phyloP scores from a whole-genome alignment of 2,888 invertebrate genomes.

The Andrena trimmerana region DNA sequence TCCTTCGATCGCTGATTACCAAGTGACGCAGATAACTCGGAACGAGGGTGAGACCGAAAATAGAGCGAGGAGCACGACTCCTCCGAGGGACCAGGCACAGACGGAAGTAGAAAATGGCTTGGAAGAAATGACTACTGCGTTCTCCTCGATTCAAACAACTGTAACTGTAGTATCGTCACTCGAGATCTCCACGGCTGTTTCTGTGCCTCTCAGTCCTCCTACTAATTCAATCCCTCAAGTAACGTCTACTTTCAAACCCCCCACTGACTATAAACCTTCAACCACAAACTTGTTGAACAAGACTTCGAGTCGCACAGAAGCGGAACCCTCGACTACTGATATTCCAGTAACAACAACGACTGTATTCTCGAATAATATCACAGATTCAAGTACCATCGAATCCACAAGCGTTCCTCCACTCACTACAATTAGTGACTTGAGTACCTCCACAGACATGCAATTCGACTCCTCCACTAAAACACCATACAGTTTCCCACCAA shows the following conservation, averaged over 20 bases:
- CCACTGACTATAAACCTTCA: background rate
- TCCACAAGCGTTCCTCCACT: background rate
- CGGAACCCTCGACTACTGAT: background rate
- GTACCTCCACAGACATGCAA: background rate
- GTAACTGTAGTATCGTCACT: background rate
- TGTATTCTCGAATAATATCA: background rate
- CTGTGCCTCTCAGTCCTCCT: no score
- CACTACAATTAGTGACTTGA: background rate
- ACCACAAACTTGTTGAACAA: no score
- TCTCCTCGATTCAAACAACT: background rate
- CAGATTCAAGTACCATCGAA: background rate
- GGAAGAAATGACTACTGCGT: background rate
- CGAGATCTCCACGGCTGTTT: no score
- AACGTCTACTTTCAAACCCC: background rate
- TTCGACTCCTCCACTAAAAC: background rate
- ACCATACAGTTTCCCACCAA: background rate
- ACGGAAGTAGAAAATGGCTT: background rate
- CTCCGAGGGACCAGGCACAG: background rate
- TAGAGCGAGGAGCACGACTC: background rate
- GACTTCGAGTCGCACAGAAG: no score
- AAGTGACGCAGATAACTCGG: background rate
- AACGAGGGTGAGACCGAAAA: no score
- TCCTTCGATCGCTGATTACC: background rate
- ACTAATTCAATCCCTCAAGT: background rate
- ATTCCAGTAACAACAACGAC: background rate